Percentiles rank a stretch among this genome's conserved stretches.
These are phyloP conservation scores for Florisuga fusca DNA, from an alignment of 2,797 vertebrate species.

Conservation along the genomic window DNA sequence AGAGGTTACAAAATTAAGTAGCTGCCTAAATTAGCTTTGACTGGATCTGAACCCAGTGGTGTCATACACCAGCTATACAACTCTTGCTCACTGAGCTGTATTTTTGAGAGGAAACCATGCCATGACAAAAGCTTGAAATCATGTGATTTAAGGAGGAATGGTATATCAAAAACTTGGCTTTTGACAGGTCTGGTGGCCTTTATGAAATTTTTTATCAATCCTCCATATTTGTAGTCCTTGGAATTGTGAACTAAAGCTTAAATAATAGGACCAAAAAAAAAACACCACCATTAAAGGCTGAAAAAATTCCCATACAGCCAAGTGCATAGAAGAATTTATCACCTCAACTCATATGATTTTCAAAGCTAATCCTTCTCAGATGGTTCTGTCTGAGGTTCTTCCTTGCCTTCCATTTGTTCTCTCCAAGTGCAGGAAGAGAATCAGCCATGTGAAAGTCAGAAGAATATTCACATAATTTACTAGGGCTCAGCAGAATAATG, in stretches of 20 bases:
- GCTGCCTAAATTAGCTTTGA: neutral
- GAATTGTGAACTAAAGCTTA: neutral
- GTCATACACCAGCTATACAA: accelerated
- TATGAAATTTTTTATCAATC: neutral
- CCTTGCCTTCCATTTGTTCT: neutral
- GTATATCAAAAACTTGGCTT: neutral
- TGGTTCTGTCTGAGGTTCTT: neutral
- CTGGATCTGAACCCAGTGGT: neutral
- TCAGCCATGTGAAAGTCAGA: neutral
- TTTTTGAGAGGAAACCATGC: neutral
- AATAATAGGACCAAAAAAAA: neutral
- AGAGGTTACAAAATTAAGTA: neutral
- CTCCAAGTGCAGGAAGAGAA: neutral
- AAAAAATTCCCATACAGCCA: neutral
- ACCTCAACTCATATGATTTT: neutral
- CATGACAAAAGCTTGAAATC: neutral
- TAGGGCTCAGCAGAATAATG: neutral
- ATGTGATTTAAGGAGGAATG: neutral
- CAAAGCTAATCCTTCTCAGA: neutral
- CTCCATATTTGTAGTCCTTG: neutral
- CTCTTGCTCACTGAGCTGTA: neutral
- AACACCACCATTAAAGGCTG: neutral
- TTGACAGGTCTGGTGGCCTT: neutral
- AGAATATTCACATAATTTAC: neutral
- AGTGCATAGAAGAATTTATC: neutral